phyloP scores from a whole-genome alignment of 2,113 vertebrate species.

The Pollimyrus isidori region DNA sequence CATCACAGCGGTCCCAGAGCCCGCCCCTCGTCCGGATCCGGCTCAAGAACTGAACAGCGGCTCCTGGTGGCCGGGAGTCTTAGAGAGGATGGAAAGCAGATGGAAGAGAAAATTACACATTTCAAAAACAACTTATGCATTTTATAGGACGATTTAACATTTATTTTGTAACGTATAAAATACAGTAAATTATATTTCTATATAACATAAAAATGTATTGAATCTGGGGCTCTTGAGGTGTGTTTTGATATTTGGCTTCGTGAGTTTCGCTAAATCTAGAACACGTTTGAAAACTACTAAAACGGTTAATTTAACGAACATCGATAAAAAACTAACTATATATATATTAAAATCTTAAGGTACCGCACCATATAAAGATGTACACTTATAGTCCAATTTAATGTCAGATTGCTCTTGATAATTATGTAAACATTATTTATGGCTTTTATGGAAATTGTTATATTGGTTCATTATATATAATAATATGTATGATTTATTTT shows the following conservation, averaged over 20 bases:
- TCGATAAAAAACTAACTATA: not conserved
- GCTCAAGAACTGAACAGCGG: not conserved
- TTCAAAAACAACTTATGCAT: not conserved
- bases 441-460: not conserved
- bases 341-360: not conserved
- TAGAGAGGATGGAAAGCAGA: no score
- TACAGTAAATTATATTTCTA: not conserved
- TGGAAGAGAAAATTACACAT: not conserved
- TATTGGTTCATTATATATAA: not conserved
- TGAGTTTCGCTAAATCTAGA: not conserved
- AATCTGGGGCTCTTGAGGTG: not conserved
- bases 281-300: not conserved
- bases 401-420: not conserved
- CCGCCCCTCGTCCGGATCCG: not conserved
- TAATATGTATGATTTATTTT: not conserved
- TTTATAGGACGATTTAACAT: not conserved
- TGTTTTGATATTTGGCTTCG: not conserved
- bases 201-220: not conserved
- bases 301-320: not conserved
- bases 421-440: not conserved
- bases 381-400: not conserved
- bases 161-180: not conserved
- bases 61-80: conserved; percentile 20
- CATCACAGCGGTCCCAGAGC: conserved; percentile 46
- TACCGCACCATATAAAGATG: not conserved